A percentile compares a stretch with the other conserved stretches of the same genome.
Conservation (phyloP, 2,888 invertebrate species). For the Aethes cnicana region DNA sequence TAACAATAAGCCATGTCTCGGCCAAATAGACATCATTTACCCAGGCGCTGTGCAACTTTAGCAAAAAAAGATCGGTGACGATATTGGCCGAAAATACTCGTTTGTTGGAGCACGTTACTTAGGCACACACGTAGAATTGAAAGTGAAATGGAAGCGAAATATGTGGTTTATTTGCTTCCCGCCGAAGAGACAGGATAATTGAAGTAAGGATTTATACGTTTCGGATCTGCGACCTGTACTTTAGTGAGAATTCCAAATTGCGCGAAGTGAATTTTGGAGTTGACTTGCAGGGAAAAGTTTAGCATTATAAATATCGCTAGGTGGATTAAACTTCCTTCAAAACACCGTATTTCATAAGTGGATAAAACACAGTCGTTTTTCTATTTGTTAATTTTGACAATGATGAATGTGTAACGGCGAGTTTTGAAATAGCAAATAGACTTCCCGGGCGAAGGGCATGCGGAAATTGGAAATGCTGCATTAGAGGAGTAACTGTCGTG, state of each 20-base stretch:
- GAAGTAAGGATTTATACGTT: slow-evolving; percentile 75
- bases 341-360: too few species aligned
- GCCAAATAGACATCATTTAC: slow-evolving; percentile 11
- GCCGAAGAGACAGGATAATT: slow-evolving; percentile 67
- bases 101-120: slow-evolving; percentile 40
- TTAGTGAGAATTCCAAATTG: slow-evolving; percentile 43
- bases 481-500: slow-evolving; percentile 62
- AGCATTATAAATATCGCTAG: too few species aligned
- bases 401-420: slow-evolving; percentile 59
- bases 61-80: slow-evolving; percentile 27
- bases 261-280: slow-evolving; percentile 39
- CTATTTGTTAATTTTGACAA: slow-evolving; percentile 47
- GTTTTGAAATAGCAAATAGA: slow-evolving; percentile 53
- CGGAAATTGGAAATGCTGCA: slow-evolving; percentile 77
- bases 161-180: slow-evolving; percentile 68
- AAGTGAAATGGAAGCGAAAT: slow-evolving; percentile 66
- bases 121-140: slow-evolving; percentile 50
- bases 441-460: slow-evolving; percentile 42
- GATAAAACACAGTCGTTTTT: background rate
- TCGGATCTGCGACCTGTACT: slow-evolving; percentile 62
- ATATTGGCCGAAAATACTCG: slow-evolving; percentile 21
- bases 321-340: too few species aligned
- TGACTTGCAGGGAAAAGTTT: too few species aligned
- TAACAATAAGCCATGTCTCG: slow-evolving; percentile 32
- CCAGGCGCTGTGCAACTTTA: slow-evolving; percentile 6